Conservation (phyloP, 2,113 vertebrate species). For the Aldabrachelys gigantea region DNA sequence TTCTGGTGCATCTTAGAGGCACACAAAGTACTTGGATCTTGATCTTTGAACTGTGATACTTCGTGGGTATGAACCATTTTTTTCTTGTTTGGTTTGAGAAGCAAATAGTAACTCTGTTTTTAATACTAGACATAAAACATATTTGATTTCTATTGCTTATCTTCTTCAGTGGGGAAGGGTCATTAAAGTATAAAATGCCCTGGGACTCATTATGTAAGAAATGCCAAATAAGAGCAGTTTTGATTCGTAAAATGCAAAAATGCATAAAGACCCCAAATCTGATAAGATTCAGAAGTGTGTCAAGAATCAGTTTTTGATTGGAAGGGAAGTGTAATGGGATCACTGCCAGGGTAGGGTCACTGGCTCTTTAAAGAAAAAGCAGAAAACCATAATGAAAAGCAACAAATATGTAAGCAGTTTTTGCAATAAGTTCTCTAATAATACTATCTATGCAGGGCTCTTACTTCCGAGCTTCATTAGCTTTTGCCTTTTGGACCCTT, state of each 20-base stretch:
- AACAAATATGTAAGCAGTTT: not conserved
- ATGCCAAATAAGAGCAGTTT: not conserved
- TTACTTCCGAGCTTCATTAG: not conserved
- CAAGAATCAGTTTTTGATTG: not conserved
- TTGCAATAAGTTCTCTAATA: not conserved
- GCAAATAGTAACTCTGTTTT: not conserved
- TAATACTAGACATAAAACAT: not conserved
- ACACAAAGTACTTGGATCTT: not conserved
- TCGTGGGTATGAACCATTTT: not conserved
- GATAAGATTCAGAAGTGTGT: not conserved
- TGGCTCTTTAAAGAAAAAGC: not conserved
- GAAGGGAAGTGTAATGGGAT: not conserved
- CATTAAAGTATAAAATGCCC: not conserved
- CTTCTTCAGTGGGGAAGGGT: not conserved
- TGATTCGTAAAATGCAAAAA: not conserved
- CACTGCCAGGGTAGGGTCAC: not conserved
- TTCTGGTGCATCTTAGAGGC: not conserved
- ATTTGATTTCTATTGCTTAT: not conserved
- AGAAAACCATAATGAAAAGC: not conserved
- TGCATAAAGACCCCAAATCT: not conserved
- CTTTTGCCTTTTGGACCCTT: not conserved
- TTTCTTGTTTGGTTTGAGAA: not conserved
- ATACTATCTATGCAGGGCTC: not conserved
- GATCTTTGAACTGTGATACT: constrained; percentile 7
- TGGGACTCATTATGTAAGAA: not conserved